Conservation (phyloP, 2,888 invertebrate genomes). For the Ormyrus labotus region DNA sequence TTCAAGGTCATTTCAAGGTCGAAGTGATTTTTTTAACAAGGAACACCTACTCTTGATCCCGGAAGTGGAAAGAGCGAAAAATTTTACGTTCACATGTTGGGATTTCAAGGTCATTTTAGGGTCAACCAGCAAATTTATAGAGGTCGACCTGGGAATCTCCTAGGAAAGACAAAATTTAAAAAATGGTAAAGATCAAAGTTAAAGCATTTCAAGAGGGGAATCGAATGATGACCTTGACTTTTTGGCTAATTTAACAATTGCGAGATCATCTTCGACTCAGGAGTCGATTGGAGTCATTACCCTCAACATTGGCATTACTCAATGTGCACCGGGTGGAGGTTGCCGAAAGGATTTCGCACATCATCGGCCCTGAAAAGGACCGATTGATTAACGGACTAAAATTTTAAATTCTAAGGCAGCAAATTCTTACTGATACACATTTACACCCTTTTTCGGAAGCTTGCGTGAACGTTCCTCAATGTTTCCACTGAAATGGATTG, state of each 20-base stretch:
- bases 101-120: too few relatives aligned
- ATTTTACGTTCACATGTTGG: too few relatives aligned
- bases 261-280: constrained; percentile 8
- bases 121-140: too few relatives aligned
- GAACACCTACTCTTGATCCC: too few relatives aligned
- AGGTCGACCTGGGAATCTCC: too few relatives aligned
- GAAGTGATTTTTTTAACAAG: background rate
- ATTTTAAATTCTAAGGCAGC: background rate
- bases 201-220: background rate
- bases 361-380: constrained; percentile 14
- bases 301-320: background rate
- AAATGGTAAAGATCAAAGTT: too few relatives aligned
- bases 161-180: too few relatives aligned
- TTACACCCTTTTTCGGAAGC: background rate
- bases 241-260: background rate
- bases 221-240: background rate
- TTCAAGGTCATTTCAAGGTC: background rate
- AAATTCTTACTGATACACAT: background rate
- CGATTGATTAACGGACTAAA: too few relatives aligned
- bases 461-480: constrained; percentile 4
- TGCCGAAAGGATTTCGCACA: constrained; percentile 10
- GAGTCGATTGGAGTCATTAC: background rate
- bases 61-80: too few relatives aligned
- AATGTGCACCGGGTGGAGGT: constrained; percentile 3
- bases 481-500: background rate